Base-by-base conservation (phyloP, 2,797 vertebrate genomes). In the Hylomyscus alleni region DNA sequence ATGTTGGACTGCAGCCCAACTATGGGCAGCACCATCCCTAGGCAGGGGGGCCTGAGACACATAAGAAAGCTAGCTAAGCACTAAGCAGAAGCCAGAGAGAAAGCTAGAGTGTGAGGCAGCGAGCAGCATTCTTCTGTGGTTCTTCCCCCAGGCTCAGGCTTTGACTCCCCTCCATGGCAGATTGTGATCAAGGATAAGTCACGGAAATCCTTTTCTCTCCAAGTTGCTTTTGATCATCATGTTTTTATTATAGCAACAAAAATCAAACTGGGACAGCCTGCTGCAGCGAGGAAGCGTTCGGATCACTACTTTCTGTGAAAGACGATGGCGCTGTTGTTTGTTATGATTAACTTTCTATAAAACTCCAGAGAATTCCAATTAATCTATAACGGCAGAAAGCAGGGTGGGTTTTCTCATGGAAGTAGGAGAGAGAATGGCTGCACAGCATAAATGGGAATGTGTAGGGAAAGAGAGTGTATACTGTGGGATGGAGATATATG, bases 391-490 rank as follows among this genome's bases (percentile, higher is more conserved):
- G 29, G 82, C 44, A 56, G 31, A 17, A 86, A n/a, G 26, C 50
- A 65, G 22, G 69, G 0, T 3, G 17, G 17, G 1, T 10, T 4
- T 87, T 34, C 11, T 24, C 1, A 22, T 31, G 47, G 5, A 5
- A 8, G 14, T 0, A 67, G 26, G 29, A 29, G 26, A 56, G 37
- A 24, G 34, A 26, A 26, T 44, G 47, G 7, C 3, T 34, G 34
- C 0, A 11, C 14, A 3, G 26, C 22, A 0, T 56, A 1, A 1
- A 2, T 0, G 1, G 19, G 47, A 2, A 22, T 40, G 40, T 17
- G 14, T 62, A 26, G 8, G 52, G 52, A 81, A 54, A 56, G 52
- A 80, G 31, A 80, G 19, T 31, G 17, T 34, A 11, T n/a, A 20
- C 15, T 34, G 20, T 58, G 1, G n/a, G 0, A 0, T 3, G 0